phyloP scores from a whole-genome alignment of 2,888 invertebrate species.

The Hololepta plana region DNA sequence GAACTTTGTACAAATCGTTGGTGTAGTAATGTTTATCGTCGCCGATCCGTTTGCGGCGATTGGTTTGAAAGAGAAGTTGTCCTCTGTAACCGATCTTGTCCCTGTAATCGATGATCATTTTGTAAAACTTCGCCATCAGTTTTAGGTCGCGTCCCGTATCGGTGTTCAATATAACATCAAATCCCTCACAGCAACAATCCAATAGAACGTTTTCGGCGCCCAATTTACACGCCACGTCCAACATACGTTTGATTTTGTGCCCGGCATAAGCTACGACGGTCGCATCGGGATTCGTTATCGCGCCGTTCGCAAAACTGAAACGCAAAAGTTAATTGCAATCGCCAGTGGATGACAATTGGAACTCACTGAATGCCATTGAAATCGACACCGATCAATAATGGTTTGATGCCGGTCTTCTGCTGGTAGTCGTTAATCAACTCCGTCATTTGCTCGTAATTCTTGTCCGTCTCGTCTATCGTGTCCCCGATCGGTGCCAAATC shows the following conservation, averaged over 20 bases:
- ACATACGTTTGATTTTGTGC: slow-evolving; percentile 39
- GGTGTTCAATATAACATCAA: slow-evolving; percentile 31
- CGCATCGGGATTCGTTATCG: slow-evolving; percentile 40
- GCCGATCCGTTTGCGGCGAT: slow-evolving; percentile 13
- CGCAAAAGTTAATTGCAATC: slow-evolving; percentile 2
- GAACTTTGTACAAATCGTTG: slow-evolving; percentile 43
- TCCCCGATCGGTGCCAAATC: slow-evolving; percentile 38
- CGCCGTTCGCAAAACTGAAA: slow-evolving; percentile 31
- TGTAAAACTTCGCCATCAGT: slow-evolving; percentile 39
- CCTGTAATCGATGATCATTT: slow-evolving; percentile 42
- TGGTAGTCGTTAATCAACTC: slow-evolving; percentile 36
- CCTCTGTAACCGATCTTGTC: slow-evolving; percentile 41
- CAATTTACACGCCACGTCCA: slow-evolving; percentile 40
- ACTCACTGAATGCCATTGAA: slow-evolving; percentile 23
- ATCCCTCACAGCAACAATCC: slow-evolving; percentile 16
- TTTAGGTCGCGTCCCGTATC: slow-evolving; percentile 40
- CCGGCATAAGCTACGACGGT: slow-evolving; percentile 38
- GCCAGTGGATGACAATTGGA: slow-evolving; percentile 2
- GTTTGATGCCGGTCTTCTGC: slow-evolving; percentile 35
- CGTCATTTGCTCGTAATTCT: slow-evolving; percentile 36
- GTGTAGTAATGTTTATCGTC: slow-evolving; percentile 34
- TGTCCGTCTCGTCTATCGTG: slow-evolving; percentile 34
- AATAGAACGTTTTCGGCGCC: slow-evolving; percentile 40
- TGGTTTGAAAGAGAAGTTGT: slow-evolving; percentile 19
- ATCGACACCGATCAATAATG: slow-evolving; percentile 45